phyloP scores from a whole-genome alignment of 2,797 vertebrate species.

The Lepidocolaptes lacrymiger region DNA sequence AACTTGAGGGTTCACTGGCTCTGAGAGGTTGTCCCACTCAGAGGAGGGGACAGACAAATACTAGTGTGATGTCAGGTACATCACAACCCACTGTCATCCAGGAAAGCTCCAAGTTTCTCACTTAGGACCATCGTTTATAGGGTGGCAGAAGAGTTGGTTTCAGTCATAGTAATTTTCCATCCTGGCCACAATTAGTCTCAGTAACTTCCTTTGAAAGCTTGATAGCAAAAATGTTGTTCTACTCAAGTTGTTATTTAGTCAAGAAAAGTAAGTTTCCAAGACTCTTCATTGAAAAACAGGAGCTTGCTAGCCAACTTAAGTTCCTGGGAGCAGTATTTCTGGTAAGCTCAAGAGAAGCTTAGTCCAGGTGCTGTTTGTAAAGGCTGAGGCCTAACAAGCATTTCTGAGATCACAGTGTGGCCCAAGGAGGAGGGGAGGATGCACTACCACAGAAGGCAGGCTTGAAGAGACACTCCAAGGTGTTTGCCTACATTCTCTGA shows the following conservation, averaged over 20 bases:
- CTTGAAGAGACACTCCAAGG: not conserved
- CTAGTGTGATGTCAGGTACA: not conserved
- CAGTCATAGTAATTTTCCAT: not conserved
- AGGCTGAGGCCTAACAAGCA: accelerated
- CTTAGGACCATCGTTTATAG: not conserved
- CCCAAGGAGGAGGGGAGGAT: not conserved
- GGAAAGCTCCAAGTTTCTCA: not conserved
- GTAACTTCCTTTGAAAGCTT: not conserved
- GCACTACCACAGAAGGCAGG: not conserved
- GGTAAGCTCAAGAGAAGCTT: not conserved
- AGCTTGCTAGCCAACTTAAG: not conserved
- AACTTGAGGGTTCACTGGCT: not conserved
- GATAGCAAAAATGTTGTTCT: not conserved
- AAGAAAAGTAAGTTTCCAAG: not conserved
- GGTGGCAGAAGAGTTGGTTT: not conserved
- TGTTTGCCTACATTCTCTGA: not conserved
- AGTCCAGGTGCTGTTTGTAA: not conserved
- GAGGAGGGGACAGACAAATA: not conserved
- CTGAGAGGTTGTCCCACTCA: not conserved
- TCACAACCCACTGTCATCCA: not conserved
- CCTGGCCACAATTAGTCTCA: not conserved
- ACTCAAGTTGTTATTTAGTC: not conserved
- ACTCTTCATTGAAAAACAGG: not conserved
- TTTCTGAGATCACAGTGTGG: not conserved
- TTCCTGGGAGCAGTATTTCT: not conserved